Conservation (phyloP, 2,888 invertebrate species). For the Coenonympha arcania region DNA sequence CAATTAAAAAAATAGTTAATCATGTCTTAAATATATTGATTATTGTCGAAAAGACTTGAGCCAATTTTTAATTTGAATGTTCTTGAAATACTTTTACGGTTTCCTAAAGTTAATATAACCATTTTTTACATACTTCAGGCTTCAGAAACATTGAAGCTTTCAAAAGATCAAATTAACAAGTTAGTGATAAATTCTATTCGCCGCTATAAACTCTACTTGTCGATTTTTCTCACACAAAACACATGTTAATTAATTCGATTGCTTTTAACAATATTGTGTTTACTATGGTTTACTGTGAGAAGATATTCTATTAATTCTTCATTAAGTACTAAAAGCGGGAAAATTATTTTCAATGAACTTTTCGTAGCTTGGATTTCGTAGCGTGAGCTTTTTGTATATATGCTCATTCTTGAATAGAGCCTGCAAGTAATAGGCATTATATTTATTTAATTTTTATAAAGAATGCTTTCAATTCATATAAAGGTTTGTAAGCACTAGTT, state of each 20-base stretch:
- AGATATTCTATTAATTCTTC: constrained; percentile 1
- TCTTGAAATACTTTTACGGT: neutral
- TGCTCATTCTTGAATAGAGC: no score
- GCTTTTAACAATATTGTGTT: constrained; percentile 13
- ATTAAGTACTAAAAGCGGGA: no score
- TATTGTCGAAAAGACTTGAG: no score
- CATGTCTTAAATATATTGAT: no score
- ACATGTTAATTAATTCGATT: constrained; percentile 27
- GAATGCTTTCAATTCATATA: no score
- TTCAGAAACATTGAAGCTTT: neutral
- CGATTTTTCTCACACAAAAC: constrained; percentile 24
- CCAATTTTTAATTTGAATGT: neutral
- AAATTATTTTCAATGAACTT: no score
- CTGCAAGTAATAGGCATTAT: no score
- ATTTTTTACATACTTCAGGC: neutral
- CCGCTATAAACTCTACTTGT: constrained; percentile 18
- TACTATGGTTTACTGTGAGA: neutral
- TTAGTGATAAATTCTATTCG: constrained; percentile 29
- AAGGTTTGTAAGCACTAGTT: no score
- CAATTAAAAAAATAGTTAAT: no score
- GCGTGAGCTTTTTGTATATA: no score
- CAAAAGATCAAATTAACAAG: constrained; percentile 38
- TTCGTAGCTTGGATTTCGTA: no score
- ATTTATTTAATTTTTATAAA: no score
- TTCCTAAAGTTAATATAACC: neutral